Conservation (phyloP, 2,797 vertebrate genomes). For the Tragelaphus eurycerus region DNA sequence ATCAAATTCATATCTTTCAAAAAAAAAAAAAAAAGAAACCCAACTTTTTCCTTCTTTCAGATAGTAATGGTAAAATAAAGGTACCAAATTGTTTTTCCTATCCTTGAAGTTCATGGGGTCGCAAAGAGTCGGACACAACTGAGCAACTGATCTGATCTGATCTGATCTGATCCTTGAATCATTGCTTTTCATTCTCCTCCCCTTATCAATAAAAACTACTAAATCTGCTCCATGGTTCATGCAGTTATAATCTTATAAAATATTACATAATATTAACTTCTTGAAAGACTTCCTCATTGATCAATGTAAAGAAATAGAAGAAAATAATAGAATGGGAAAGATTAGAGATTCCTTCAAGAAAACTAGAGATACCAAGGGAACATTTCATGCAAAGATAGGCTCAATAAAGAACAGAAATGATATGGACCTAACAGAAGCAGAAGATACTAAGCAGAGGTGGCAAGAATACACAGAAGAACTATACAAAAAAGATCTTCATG, state of each 20-base stretch:
- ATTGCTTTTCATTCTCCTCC: background rate
- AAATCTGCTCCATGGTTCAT: background rate
- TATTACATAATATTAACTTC: background rate
- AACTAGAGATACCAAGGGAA: background rate
- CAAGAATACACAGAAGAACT: background rate
- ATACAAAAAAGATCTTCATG: background rate
- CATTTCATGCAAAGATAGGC: background rate
- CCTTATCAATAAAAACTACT: background rate
- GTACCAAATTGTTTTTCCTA: background rate
- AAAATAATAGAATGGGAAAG: background rate
- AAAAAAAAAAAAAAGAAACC: background rate
- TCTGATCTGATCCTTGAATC: background rate
- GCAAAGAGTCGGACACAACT: too few species aligned
- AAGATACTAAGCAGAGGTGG: background rate
- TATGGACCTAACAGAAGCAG: background rate
- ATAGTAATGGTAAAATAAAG: background rate
- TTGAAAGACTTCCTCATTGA: background rate
- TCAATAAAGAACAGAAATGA: background rate
- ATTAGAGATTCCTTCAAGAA: background rate
- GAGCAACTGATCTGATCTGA: too few species aligned
- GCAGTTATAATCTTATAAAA: background rate
- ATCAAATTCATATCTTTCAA: background rate
- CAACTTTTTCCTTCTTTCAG: background rate
- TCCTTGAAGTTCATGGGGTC: background rate
- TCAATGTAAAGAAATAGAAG: background rate